Evolutionary conservation across 2,113 vertebrate species (phyloP).

Genomic region (Anser cygnoides): DNA sequence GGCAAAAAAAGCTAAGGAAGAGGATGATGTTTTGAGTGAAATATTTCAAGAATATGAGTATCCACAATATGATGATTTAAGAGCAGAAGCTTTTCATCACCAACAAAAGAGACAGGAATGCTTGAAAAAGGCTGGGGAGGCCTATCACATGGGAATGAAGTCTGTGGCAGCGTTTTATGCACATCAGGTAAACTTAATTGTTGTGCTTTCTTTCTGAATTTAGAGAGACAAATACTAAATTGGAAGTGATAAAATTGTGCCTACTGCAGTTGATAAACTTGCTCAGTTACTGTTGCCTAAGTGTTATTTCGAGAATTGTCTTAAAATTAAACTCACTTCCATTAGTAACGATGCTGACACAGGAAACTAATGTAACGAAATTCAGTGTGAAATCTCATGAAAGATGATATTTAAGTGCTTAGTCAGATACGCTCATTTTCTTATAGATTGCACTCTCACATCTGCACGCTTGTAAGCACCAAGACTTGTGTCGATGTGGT

Average conservation of each 20-base stretch:
- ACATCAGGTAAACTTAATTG: constrained; percentile 82
- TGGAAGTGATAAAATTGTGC: not conserved
- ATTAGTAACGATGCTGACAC: not conserved
- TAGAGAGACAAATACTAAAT: not conserved
- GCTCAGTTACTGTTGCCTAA: not conserved
- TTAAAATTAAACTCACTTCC: not conserved
- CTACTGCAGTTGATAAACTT: not conserved
- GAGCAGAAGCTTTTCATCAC: constrained; percentile 91
- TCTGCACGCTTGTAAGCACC: not conserved
- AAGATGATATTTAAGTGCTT: not conserved
- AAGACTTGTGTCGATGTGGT: not conserved
- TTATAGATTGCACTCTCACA: not conserved
- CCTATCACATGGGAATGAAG: constrained; percentile 87
- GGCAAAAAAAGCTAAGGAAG: constrained; percentile 75
- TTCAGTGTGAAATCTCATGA: rapidly evolving
- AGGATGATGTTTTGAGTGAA: constrained; percentile 68
- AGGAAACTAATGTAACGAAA: not conserved
- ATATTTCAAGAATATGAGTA: constrained; percentile 88
- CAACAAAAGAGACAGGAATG: constrained; percentile 85
- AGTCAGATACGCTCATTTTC: not conserved
- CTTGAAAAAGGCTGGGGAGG: constrained; percentile 90
- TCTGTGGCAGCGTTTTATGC: constrained; percentile 94
- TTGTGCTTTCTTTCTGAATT: not conserved
- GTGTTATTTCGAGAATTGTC: not conserved
- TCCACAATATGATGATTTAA: constrained; percentile 90